phyloP scores from a whole-genome alignment of 2,888 invertebrate genomes.

The Leucophenga montana region DNA sequence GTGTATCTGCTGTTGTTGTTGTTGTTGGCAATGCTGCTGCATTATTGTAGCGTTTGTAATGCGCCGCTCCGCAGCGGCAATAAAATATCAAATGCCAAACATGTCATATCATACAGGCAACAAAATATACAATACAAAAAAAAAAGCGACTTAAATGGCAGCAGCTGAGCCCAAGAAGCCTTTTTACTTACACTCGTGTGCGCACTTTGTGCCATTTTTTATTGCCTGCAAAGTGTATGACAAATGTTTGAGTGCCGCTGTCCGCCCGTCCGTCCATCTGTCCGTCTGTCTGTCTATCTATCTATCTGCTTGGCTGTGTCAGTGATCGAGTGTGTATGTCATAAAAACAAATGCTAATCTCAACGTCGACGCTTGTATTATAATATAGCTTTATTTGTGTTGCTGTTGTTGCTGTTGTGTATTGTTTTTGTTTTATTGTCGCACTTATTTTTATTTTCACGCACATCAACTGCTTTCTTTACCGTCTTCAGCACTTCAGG shows the following conservation, averaged over 20 bases:
- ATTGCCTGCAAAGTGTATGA: slow-evolving; percentile 60
- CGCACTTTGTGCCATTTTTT: too few relatives aligned
- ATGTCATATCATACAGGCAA: slow-evolving; percentile 25
- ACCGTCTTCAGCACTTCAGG: too few relatives aligned
- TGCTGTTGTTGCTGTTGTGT: neutral
- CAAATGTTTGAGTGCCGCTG: slow-evolving; percentile 48
- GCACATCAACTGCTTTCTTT: slow-evolving; percentile 42
- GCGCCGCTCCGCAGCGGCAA: too few relatives aligned
- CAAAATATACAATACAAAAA: too few relatives aligned
- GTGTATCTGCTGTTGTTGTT: neutral
- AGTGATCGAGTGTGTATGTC: slow-evolving; percentile 34
- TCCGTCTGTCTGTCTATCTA: too few relatives aligned
- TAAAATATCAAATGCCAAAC: slow-evolving; percentile 21
- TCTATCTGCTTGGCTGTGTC: slow-evolving; percentile 11
- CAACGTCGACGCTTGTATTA: slow-evolving; percentile 7
- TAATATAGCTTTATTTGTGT: neutral
- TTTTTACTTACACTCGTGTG: slow-evolving; percentile 37
- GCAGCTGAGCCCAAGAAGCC: slow-evolving; percentile 6
- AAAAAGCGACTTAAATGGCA: neutral
- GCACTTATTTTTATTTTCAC: slow-evolving; percentile 50
- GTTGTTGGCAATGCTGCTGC: too few relatives aligned
- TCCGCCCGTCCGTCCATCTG: too few relatives aligned
- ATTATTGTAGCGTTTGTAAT: too few relatives aligned
- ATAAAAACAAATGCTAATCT: slow-evolving; percentile 48
- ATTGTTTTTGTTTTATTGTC: slow-evolving; percentile 60